These are phyloP conservation scores for Pelagia noctiluca DNA, from an alignment of 30 jellyfish, hydroid and myxozoan species.

Conservation along the genomic window DNA sequence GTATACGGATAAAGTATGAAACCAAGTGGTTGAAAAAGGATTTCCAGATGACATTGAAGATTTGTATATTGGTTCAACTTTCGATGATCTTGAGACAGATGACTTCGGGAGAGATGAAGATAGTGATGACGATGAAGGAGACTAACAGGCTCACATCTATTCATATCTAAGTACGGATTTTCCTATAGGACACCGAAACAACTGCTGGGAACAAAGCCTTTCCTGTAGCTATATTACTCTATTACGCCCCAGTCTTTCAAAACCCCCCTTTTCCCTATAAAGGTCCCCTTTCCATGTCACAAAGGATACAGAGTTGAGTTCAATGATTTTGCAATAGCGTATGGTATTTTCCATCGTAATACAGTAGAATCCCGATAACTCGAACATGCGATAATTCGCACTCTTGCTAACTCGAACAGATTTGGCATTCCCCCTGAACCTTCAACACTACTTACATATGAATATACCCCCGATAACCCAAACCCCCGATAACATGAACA, in stretches of 20 bases:
- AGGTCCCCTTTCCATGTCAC: too few relatives aligned
- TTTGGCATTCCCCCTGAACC: too few relatives aligned
- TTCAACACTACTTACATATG: too few relatives aligned
- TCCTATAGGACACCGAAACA: neutral
- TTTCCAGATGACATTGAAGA: conserved; percentile 28
- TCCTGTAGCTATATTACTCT: neutral
- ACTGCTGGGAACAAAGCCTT: neutral
- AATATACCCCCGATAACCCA: too few relatives aligned
- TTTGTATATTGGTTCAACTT: neutral
- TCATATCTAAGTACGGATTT: neutral
- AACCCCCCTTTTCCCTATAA: too few relatives aligned
- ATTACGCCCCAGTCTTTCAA: neutral
- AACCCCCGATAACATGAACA: too few relatives aligned
- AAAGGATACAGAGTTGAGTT: too few relatives aligned
- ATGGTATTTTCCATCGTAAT: too few relatives aligned
- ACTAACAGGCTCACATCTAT: neutral
- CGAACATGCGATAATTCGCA: too few relatives aligned
- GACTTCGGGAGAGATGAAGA: conserved; percentile 4
- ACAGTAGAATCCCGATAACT: too few relatives aligned
- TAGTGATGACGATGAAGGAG: neutral
- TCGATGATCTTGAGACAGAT: neutral
- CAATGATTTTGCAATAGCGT: too few relatives aligned
- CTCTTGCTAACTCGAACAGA: too few relatives aligned
- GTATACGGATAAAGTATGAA: neutral
- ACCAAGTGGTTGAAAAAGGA: neutral